A percentile compares a stretch with the other conserved stretches of the same genome.
Evolutionary conservation across 2,113 vertebrate species (phyloP).

Genomic region (Propithecus coquereli): DNA sequence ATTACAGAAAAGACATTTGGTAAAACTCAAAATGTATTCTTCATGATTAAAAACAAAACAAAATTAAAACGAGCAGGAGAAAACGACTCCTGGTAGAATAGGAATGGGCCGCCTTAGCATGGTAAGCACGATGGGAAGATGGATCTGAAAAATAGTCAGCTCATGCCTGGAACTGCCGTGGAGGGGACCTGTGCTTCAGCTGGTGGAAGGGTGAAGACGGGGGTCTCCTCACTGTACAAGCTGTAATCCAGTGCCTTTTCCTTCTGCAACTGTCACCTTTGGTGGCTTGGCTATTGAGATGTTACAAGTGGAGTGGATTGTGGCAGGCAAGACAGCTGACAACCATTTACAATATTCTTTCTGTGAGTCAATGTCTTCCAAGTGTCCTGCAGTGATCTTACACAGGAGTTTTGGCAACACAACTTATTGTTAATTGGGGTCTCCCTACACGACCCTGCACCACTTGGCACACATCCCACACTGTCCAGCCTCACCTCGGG

Average conservation of each 20-base stretch:
- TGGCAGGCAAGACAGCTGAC: background rate
- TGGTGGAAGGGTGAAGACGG: background rate
- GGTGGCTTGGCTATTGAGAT: background rate
- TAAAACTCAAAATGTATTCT: background rate
- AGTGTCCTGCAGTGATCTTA: background rate
- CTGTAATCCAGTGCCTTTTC: background rate
- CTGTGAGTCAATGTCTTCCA: background rate
- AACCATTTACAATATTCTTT: background rate
- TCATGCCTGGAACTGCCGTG: background rate
- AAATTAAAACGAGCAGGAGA: background rate
- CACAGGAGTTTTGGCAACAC: background rate
- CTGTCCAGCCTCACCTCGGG: background rate
- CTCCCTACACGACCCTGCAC: background rate
- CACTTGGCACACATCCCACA: accelerated
- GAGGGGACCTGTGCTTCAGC: background rate
- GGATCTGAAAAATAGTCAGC: background rate
- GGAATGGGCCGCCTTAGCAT: background rate
- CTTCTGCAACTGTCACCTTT: background rate
- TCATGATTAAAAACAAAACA: background rate
- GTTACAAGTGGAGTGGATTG: background rate
- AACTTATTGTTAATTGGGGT: background rate
- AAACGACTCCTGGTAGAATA: background rate
- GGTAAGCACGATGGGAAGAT: background rate
- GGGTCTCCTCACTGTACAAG: background rate
- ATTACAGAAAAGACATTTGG: background rate